Evolutionary conservation across 2,797 vertebrate genomes (phyloP).

Genomic region (Gila robusta): DNA sequence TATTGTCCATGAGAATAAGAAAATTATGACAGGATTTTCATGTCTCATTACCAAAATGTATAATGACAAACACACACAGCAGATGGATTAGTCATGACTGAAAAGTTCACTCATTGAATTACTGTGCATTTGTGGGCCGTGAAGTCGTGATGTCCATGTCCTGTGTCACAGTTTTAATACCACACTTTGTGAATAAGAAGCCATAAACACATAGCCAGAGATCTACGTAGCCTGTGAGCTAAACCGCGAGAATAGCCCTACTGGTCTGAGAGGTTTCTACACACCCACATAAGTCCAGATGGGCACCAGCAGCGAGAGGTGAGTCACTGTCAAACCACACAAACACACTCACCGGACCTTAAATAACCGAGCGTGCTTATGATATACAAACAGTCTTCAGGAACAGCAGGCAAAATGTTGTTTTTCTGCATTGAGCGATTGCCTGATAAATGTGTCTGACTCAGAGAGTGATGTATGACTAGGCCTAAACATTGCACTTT

Average conservation of each 20-base stretch:
- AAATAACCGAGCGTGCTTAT: constrained; percentile 29
- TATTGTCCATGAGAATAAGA: neutral
- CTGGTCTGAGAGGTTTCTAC: constrained; percentile 45
- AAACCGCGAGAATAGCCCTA: constrained; percentile 29
- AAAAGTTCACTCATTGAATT: constrained; percentile 6
- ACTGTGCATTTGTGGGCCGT: constrained; percentile 19
- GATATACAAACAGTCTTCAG: constrained; percentile 36
- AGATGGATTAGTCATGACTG: neutral
- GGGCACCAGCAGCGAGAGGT: constrained; percentile 26
- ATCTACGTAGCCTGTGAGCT: constrained; percentile 42
- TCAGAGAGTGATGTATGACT: constrained; percentile 18
- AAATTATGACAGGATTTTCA: neutral
- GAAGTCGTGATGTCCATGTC: constrained; percentile 31
- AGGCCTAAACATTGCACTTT: constrained; percentile 20
- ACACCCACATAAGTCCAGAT: constrained; percentile 51
- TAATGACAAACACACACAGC: neutral
- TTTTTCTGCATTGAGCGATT: constrained; percentile 30
- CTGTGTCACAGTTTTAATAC: neutral
- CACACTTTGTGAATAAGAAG: neutral
- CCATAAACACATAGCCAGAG: neutral
- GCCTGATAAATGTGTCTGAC: constrained; percentile 8
- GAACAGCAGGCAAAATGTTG: constrained; percentile 15
- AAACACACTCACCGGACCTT: constrained; percentile 15
- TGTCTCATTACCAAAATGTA: neutral
- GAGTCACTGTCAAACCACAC: constrained; percentile 49